Percentiles rank a stretch among this genome's conserved stretches.
phyloP scores from a whole-genome alignment of 2,888 invertebrate genomes.

The Helleia helle region DNA sequence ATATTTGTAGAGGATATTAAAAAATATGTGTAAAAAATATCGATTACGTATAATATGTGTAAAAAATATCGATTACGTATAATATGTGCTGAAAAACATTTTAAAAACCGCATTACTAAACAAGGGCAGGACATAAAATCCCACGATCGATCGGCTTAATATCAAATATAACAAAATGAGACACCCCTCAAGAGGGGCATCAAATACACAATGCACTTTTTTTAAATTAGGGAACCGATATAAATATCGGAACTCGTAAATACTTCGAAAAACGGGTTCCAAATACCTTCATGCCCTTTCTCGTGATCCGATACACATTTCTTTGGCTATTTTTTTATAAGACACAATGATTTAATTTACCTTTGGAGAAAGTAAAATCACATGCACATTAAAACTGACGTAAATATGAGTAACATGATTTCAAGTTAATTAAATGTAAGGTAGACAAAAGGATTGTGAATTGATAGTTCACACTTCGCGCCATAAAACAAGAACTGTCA shows the following conservation, averaged over 20 bases:
- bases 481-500: not conserved
- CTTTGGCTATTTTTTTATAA: constrained; percentile 1
- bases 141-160: constrained; percentile 7
- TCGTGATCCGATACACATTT: constrained; percentile 14
- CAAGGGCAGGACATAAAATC: not conserved
- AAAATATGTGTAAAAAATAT: too few species aligned
- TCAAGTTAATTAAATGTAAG: not conserved
- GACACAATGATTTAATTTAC: constrained; percentile 8
- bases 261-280: constrained; percentile 41
- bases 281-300: constrained; percentile 29
- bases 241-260: constrained; percentile 33
- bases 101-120: not conserved
- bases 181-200: constrained; percentile 8
- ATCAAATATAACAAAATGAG: constrained; percentile 12
- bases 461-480: not conserved
- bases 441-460: not conserved
- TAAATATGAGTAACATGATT: not conserved
- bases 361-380: constrained; percentile 6
- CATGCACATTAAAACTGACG: not conserved
- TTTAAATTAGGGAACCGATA: constrained; percentile 24
- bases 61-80: too few species aligned
- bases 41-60: too few species aligned
- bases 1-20: too few species aligned
- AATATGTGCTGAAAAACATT: too few species aligned
- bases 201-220: constrained; percentile 10